Conservation (phyloP, 1,140 invertebrate species). For the Adelges cooleyi region DNA sequence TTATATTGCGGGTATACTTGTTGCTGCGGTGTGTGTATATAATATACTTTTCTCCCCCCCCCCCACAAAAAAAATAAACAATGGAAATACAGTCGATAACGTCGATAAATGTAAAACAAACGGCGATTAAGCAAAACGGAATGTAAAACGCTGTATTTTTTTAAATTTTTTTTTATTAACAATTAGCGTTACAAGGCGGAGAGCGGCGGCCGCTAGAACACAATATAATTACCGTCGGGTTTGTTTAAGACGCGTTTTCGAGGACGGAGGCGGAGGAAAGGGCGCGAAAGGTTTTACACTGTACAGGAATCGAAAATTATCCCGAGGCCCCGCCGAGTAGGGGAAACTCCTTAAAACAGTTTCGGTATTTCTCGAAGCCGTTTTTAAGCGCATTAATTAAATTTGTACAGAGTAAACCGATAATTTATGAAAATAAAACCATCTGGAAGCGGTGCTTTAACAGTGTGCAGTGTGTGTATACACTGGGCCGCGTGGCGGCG, state of each 20-base stretch:
- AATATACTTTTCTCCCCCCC: too few relatives aligned
- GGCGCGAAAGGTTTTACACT: not conserved
- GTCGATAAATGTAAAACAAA: too few relatives aligned
- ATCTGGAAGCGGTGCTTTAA: conserved; percentile 27
- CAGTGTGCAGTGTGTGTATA: not conserved
- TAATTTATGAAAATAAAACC: conserved; percentile 32
- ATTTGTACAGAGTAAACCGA: conserved; percentile 31
- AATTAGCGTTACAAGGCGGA: too few relatives aligned
- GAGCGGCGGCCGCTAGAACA: too few relatives aligned
- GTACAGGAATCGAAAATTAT: conserved; percentile 28
- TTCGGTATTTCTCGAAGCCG: conserved; percentile 27
- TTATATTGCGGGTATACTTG: too few relatives aligned
- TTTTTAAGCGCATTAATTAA: conserved; percentile 31
- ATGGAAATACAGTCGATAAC: too few relatives aligned
- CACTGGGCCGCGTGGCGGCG: not conserved
- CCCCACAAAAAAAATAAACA: too few relatives aligned
- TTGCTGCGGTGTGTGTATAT: too few relatives aligned
- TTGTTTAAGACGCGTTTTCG: not conserved
- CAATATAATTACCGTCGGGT: too few relatives aligned
- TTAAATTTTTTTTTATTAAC: too few relatives aligned
- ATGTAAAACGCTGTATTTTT: too few relatives aligned
- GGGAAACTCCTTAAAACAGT: conserved; percentile 24
- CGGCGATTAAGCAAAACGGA: too few relatives aligned
- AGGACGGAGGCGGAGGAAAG: not conserved
- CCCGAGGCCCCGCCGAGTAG: not conserved